These are phyloP conservation scores for Halictus ligatus DNA, from an alignment of 2,888 invertebrate genomes.

Conservation along the genomic window DNA sequence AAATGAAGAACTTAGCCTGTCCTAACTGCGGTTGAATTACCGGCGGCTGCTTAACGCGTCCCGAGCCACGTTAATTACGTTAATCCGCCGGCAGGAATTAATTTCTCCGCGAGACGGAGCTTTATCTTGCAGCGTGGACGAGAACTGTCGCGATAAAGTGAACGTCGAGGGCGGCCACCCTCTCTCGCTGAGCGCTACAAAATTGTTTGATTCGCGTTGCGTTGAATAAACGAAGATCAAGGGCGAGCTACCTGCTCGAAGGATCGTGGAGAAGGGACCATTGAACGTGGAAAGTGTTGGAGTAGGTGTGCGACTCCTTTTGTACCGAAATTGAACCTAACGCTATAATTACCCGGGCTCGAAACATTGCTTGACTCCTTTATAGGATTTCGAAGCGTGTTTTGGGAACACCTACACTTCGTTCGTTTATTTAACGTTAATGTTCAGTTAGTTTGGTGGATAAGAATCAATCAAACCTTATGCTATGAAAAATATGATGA, in stretches of 20 bases:
- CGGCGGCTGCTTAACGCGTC: conserved; percentile 46
- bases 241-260: background rate
- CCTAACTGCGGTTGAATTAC: conserved; percentile 55
- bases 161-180: background rate
- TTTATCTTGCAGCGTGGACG: conserved; percentile 41
- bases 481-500: background rate
- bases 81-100: conserved; percentile 50
- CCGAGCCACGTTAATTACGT: conserved; percentile 50
- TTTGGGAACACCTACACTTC: background rate
- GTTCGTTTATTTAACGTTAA: background rate
- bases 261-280: background rate
- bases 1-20: conserved; percentile 47
- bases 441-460: background rate
- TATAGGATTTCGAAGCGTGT: background rate
- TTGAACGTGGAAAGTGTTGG: background rate
- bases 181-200: background rate
- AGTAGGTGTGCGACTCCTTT: background rate
- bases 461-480: background rate
- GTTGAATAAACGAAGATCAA: conserved; percentile 18
- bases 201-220: conserved; percentile 41
- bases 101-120: conserved; percentile 34
- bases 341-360: background rate
- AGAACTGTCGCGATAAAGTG: conserved; percentile 40
- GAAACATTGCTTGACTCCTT: background rate
- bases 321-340: background rate